phyloP scores from a whole-genome alignment of 2,888 invertebrate species.

The Heliconius hortense region DNA sequence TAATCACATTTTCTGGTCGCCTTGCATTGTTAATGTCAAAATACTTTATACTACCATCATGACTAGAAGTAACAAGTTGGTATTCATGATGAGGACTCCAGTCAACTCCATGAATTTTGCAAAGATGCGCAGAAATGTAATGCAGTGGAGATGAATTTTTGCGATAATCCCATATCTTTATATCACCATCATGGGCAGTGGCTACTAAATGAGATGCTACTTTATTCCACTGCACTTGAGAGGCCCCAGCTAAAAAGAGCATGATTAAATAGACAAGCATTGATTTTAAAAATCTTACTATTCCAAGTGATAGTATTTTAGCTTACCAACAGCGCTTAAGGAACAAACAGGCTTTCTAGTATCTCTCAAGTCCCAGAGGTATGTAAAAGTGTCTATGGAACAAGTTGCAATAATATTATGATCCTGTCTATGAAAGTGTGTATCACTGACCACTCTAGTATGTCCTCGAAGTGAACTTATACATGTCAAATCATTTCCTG shows the following conservation, averaged over 20 bases:
- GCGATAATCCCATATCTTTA: slow-evolving; percentile 97
- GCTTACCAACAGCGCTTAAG: slow-evolving; percentile 92
- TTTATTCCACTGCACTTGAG: slow-evolving; percentile 97
- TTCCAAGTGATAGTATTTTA: not conserved
- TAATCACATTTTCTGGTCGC: slow-evolving; percentile 91
- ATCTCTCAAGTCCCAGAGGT: slow-evolving; percentile 96
- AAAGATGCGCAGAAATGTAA: slow-evolving; percentile 95
- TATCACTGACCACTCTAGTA: slow-evolving; percentile 92
- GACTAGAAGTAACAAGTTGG: slow-evolving; percentile 94
- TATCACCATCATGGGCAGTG: slow-evolving; percentile 97
- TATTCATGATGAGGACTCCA: slow-evolving; percentile 95
- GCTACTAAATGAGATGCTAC: slow-evolving; percentile 92
- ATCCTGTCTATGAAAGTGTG: slow-evolving; percentile 92
- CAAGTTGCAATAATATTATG: slow-evolving; percentile 87
- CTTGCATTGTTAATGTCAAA: slow-evolving; percentile 94
- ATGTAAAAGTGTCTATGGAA: slow-evolving; percentile 96
- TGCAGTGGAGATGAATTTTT: slow-evolving; percentile 93
- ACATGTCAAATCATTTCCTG: slow-evolving; percentile 86
- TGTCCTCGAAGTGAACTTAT: slow-evolving; percentile 89
- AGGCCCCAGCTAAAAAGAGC: slow-evolving; percentile 87
- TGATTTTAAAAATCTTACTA: not conserved
- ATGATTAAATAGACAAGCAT: not conserved
- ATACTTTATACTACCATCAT: slow-evolving; percentile 97
- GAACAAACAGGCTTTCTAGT: slow-evolving; percentile 91
- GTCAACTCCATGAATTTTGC: slow-evolving; percentile 95